Evolutionary conservation across 2,888 invertebrate genomes (phyloP).

Genomic region (Galerucella pusilla): DNA sequence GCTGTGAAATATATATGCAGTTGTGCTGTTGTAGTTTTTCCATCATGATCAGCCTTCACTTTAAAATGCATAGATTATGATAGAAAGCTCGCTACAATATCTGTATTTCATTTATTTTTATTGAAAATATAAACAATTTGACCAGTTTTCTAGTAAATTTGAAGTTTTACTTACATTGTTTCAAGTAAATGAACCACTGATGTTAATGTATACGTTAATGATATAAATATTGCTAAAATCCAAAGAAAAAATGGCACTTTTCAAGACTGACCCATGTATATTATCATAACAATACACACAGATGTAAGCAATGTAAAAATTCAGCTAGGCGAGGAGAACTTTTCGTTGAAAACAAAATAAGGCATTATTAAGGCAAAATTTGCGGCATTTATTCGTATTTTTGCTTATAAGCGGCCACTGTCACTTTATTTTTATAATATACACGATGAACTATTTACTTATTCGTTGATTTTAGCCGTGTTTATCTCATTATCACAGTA

Average conservation of each 20-base stretch:
- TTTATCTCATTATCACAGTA: constrained; percentile 39
- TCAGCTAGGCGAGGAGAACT: constrained; percentile 33
- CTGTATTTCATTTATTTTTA: no score
- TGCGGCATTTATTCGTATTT: constrained; percentile 30
- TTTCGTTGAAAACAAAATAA: constrained; percentile 45
- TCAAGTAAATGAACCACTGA: background rate
- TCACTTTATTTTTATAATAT: constrained; percentile 31
- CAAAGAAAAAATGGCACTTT: constrained; percentile 20
- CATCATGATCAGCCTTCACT: no score
- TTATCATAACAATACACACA: constrained; percentile 21
- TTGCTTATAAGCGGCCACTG: constrained; percentile 30
- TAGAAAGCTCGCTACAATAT: no score
- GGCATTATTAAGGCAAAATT: constrained; percentile 49
- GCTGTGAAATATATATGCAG: no score
- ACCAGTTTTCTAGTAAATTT: background rate
- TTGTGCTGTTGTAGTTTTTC: no score
- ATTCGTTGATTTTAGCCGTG: constrained; percentile 29
- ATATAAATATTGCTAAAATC: constrained; percentile 6
- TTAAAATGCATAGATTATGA: no score
- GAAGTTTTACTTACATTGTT: background rate
- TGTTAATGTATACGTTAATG: background rate
- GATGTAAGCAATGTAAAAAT: constrained; percentile 38
- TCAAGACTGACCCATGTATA: constrained; percentile 20
- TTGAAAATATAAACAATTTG: background rate
- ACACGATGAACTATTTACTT: constrained; percentile 17